phyloP scores from a whole-genome alignment of 2,888 invertebrate species.

The Leuctra nigra region DNA sequence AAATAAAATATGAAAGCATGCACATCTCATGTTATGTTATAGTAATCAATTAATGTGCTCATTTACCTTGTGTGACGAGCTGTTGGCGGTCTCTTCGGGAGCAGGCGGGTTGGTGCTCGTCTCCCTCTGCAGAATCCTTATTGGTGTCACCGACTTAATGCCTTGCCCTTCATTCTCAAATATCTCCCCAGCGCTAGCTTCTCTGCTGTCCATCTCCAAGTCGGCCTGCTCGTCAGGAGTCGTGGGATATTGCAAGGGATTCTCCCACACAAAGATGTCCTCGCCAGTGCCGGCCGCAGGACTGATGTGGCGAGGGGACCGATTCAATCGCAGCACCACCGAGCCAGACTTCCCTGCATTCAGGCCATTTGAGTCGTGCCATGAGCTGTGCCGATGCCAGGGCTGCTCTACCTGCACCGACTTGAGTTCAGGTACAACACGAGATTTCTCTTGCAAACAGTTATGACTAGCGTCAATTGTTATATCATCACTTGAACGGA shows the following conservation, averaged over 20 bases:
- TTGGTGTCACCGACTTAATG: slow-evolving; percentile 62
- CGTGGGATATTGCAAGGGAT: slow-evolving; percentile 59
- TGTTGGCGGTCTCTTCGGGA: too few relatives aligned
- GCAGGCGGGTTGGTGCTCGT: too few relatives aligned
- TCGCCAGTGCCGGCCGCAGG: slow-evolving; percentile 31
- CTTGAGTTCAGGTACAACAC: slow-evolving; percentile 32
- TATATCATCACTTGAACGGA: slow-evolving; percentile 22
- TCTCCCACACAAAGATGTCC: slow-evolving; percentile 74
- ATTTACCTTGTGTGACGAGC: too few relatives aligned
- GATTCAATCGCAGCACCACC: neutral
- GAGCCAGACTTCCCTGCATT: neutral
- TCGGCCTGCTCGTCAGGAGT: slow-evolving; percentile 69
- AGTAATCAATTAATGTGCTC: too few relatives aligned
- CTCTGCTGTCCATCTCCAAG: slow-evolving; percentile 54
- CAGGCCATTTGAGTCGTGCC: too few relatives aligned
- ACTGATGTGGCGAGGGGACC: slow-evolving; percentile 18
- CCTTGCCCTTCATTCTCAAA: slow-evolving; percentile 57
- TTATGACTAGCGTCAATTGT: slow-evolving; percentile 25
- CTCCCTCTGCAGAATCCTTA: too few relatives aligned
- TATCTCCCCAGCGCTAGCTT: slow-evolving; percentile 44
- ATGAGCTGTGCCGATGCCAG: slow-evolving; percentile 8
- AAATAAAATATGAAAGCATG: too few relatives aligned
- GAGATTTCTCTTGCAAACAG: slow-evolving; percentile 32
- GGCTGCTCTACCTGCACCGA: slow-evolving; percentile 33
- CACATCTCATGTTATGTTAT: too few relatives aligned